These are phyloP conservation scores for Scaptomyza montana DNA, from an alignment of 1,140 invertebrate genomes.

Conservation along the genomic window DNA sequence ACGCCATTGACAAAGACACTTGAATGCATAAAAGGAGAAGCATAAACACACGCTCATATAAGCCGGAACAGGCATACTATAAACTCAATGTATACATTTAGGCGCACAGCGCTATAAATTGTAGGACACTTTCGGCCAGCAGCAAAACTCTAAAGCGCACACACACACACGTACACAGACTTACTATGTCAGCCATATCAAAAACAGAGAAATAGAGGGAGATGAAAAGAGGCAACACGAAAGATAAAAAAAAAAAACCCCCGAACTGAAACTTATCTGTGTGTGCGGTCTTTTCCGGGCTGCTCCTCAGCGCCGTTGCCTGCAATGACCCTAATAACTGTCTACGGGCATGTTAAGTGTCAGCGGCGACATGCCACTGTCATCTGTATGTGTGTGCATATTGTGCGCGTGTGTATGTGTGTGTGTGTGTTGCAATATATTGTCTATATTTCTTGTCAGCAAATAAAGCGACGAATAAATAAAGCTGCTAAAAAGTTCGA, in stretches of 20 bases:
- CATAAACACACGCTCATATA: conserved; percentile 10
- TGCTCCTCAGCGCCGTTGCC: conserved; percentile 18
- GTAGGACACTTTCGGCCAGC: conserved; percentile 66
- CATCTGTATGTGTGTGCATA: conserved; percentile 49
- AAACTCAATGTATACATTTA: conserved; percentile 78
- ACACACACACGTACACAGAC: conserved; percentile 12
- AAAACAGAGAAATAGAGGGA: conserved; percentile 11
- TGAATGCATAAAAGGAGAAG: conserved; percentile 49
- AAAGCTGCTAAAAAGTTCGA: conserved; percentile 72
- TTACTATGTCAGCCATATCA: conserved; percentile 20
- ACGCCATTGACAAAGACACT: conserved; percentile 79
- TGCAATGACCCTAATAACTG: conserved; percentile 78
- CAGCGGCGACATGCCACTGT: conserved; percentile 76
- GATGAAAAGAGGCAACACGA: not conserved
- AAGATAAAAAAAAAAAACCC: conserved; percentile 15
- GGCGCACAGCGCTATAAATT: conserved; percentile 71
- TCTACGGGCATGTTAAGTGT: conserved; percentile 81
- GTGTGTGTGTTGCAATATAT: conserved; percentile 58
- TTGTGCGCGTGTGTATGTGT: conserved; percentile 19
- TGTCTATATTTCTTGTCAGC: conserved; percentile 79
- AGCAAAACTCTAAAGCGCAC: conserved; percentile 71
- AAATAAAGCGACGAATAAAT: conserved; percentile 81
- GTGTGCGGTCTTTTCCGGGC: conserved; percentile 30
- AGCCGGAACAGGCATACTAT: conserved; percentile 59
- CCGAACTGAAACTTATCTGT: conserved; percentile 47